Conservation (phyloP, 2,797 vertebrate species). For the Eutrigla gurnardus region DNA sequence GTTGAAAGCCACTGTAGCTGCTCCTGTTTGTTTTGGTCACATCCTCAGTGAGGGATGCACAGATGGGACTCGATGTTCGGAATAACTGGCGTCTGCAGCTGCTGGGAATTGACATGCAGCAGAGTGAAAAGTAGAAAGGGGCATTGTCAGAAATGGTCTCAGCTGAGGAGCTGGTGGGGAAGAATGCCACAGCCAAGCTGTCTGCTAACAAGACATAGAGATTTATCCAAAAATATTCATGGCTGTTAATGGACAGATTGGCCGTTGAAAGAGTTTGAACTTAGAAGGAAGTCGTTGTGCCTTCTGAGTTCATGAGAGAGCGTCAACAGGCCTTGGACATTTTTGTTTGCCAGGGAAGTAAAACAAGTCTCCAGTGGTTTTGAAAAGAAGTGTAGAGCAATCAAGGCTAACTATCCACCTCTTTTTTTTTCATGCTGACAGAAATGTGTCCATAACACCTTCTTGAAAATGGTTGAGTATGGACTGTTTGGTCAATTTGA, state of each 20-base stretch:
- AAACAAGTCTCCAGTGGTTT: background rate
- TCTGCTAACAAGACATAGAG: slow-evolving; percentile 57
- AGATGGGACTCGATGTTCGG: slow-evolving; percentile 53
- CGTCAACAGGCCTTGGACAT: background rate
- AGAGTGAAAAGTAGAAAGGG: background rate
- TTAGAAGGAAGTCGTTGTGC: background rate
- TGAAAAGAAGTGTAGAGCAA: background rate
- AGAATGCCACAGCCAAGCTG: slow-evolving; percentile 40
- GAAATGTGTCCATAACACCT: background rate
- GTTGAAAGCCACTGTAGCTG: slow-evolving; percentile 15
- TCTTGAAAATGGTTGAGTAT: background rate
- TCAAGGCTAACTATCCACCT: background rate
- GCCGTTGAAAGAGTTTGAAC: slow-evolving; percentile 53
- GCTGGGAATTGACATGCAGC: slow-evolving; percentile 26
- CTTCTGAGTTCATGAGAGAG: background rate
- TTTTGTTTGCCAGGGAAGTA: background rate
- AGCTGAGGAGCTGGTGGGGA: slow-evolving; percentile 49
- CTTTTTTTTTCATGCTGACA: background rate
- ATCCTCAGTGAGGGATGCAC: slow-evolving; percentile 25
- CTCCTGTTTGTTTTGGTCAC: slow-evolving; percentile 44
- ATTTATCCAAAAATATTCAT: slow-evolving; percentile 28
- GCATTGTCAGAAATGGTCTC: slow-evolving; percentile 16
- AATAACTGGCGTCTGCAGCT: slow-evolving; percentile 48
- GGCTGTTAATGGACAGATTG: slow-evolving; percentile 52
- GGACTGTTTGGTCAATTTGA: background rate